A percentile compares a stretch with the other conserved stretches of the same genome.
Conservation (phyloP, 2,888 invertebrate genomes). For the Metallyticus violacea region DNA sequence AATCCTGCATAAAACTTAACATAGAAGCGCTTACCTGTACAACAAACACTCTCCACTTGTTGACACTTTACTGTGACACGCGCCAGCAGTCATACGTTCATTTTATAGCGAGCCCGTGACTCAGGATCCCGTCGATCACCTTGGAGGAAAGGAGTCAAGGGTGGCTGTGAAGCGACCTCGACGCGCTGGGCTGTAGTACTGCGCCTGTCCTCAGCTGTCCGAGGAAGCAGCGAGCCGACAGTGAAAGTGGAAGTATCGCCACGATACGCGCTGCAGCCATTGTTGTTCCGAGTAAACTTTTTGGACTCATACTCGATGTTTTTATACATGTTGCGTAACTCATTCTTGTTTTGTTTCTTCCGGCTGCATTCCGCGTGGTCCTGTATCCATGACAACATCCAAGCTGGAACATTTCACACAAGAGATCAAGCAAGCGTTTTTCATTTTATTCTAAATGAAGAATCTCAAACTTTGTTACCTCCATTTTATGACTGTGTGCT, state of each 20-base stretch:
- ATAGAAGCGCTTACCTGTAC: not conserved
- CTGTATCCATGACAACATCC: not conserved
- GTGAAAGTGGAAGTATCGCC: not conserved
- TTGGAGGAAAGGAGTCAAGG: constrained; percentile 31
- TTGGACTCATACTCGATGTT: not conserved
- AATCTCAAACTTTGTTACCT: too few species aligned
- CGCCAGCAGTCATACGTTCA: not conserved
- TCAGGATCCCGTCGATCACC: constrained; percentile 19
- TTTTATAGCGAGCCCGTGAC: not conserved
- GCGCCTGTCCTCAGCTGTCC: not conserved
- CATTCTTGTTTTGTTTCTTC: not conserved
- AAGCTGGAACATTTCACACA: too few species aligned
- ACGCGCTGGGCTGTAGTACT: not conserved
- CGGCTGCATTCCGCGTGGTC: not conserved
- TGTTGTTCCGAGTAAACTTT: not conserved
- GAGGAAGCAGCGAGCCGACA: not conserved
- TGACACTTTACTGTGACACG: not conserved
- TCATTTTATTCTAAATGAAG: too few species aligned
- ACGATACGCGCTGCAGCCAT: too few species aligned
- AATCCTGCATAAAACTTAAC: too few species aligned
- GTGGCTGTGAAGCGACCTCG: not conserved
- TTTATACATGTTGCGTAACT: not conserved
- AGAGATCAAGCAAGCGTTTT: too few species aligned
- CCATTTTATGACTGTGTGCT: too few species aligned
- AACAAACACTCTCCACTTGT: not conserved